Percentiles rank a stretch among this genome's conserved stretches.
Conservation (phyloP, 2,113 vertebrate genomes). For the Arenaria interpres region DNA sequence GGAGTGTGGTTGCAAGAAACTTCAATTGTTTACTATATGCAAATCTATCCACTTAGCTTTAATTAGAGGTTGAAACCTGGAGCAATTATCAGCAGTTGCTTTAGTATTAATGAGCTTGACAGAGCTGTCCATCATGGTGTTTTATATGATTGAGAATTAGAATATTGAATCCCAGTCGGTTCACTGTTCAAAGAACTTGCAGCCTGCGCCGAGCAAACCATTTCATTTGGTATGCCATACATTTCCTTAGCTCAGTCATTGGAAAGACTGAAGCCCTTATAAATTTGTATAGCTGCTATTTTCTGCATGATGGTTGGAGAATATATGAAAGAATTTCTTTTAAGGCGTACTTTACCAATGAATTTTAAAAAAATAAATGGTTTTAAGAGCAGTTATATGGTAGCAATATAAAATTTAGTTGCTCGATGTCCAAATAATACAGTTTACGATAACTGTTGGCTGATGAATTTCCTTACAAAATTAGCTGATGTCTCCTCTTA, state of each 20-base stretch:
- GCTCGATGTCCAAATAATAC: neutral
- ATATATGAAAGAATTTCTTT: neutral
- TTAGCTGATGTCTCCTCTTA: neutral
- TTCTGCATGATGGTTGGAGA: neutral
- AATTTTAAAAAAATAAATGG: neutral
- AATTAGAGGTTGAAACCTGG: constrained; percentile 79
- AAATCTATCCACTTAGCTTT: constrained; percentile 79
- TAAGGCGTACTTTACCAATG: neutral
- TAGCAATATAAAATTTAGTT: neutral
- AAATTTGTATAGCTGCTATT: constrained; percentile 14
- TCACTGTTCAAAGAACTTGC: neutral
- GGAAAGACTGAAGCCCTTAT: neutral
- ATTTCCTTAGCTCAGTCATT: neutral
- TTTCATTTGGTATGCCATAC: neutral
- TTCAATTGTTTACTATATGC: constrained; percentile 78
- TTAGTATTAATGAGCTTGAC: constrained; percentile 71
- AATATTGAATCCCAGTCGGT: constrained; percentile 43
- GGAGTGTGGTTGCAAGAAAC: constrained; percentile 61
- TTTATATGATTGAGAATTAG: constrained; percentile 67
- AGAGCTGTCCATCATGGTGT: constrained; percentile 64
- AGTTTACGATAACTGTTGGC: neutral
- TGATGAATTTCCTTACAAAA: neutral
- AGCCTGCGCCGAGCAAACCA: neutral
- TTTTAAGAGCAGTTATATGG: neutral
- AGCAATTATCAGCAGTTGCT: constrained; percentile 74